Percentiles rank a stretch among this genome's conserved stretches.
These are phyloP conservation scores for Aphelocoma californica DNA, from an alignment of 2,797 vertebrate species.

Conservation along the genomic window DNA sequence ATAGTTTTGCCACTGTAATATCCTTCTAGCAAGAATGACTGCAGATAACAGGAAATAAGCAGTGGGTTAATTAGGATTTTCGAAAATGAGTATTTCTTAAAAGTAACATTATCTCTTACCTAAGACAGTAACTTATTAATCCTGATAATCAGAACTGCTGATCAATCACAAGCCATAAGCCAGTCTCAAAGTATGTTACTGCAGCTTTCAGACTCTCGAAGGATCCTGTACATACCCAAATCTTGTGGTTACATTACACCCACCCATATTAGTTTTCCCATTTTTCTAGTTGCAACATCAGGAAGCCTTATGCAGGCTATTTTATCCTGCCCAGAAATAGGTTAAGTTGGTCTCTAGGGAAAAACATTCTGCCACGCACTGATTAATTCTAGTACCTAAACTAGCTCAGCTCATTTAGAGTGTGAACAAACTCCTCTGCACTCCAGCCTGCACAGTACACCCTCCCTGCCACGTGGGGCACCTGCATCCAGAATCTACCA, in stretches of 20 bases:
- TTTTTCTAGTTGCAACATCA: not conserved
- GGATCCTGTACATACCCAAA: not conserved
- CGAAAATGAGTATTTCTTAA: not conserved
- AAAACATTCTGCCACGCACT: not conserved
- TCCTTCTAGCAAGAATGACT: not conserved
- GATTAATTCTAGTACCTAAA: not conserved
- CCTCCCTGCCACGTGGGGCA: fast-evolving
- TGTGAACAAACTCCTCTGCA: not conserved
- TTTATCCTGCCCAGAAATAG: not conserved
- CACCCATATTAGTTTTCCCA: not conserved
- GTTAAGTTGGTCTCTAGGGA: not conserved
- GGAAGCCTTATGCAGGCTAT: not conserved
- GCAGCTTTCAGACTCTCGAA: not conserved
- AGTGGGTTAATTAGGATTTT: not conserved
- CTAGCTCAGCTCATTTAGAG: not conserved
- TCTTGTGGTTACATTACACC: not conserved
- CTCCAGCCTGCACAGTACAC: not conserved
- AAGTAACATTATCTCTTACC: not conserved
- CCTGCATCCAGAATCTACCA: not conserved
- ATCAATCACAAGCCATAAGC: not conserved
- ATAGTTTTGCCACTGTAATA: not conserved
- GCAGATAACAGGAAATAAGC: not conserved
- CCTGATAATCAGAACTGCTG: not conserved
- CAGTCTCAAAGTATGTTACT: not conserved
- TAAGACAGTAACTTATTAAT: not conserved